Evolutionary conservation across 2,113 vertebrate species (phyloP).

Genomic region (Caloenas nicobarica): DNA sequence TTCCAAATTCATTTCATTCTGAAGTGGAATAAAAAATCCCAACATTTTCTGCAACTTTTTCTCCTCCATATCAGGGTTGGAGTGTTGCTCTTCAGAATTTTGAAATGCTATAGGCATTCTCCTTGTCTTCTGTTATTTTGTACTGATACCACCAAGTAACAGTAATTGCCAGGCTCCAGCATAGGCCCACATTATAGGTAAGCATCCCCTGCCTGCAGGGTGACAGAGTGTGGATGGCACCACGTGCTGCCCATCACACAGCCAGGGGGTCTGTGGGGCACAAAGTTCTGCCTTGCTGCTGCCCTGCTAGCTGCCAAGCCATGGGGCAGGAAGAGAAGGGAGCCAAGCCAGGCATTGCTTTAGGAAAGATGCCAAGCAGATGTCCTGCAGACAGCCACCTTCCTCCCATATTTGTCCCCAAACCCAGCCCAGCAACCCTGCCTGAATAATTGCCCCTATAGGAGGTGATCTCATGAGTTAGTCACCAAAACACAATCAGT

Average conservation of each 20-base stretch:
- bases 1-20: not conserved
- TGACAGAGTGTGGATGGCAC: not conserved
- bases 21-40: not conserved
- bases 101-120: not conserved
- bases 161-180: no score
- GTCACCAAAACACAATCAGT: not conserved
- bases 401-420: not conserved
- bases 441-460: rapidly evolving
- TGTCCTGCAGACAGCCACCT: not conserved
- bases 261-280: rapidly evolving
- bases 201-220: not conserved
- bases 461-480: not conserved
- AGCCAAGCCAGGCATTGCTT: rapidly evolving
- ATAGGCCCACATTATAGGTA: rapidly evolving
- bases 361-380: not conserved
- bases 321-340: not conserved
- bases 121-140: rapidly evolving
- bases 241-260: rapidly evolving
- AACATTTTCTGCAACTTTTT: not conserved
- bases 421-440: not conserved
- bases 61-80: not conserved
- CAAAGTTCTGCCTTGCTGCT: not conserved
- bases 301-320: not conserved
- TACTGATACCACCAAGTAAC: no score
- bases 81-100: not conserved